Evolutionary conservation across 92 coral and sea anemone species (phyloP).

Genomic region (Zoanthus sociatus): DNA sequence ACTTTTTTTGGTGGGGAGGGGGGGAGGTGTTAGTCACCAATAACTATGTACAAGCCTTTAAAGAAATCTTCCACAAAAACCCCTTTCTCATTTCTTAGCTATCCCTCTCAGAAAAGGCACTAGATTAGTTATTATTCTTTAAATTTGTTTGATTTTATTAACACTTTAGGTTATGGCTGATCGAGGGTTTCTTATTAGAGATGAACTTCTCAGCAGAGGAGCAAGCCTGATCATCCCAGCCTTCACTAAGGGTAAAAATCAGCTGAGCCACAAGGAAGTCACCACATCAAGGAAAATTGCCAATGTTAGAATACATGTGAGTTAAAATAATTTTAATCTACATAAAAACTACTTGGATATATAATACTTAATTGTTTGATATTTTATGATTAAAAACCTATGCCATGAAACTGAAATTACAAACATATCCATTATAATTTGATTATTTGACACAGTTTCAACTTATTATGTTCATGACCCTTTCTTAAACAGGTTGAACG

Average conservation of each 20-base stretch:
- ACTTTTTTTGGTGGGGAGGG: too few relatives aligned
- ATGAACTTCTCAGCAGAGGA: constrained; percentile 55
- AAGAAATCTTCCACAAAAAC: too few relatives aligned
- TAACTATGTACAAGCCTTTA: too few relatives aligned
- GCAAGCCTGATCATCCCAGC: constrained; percentile 58
- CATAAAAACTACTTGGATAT: not conserved
- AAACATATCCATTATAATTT: not conserved
- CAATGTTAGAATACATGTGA: constrained; percentile 60
- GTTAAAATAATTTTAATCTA: constrained; percentile 17
- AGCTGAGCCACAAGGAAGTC: constrained; percentile 52
- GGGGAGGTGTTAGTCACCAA: too few relatives aligned
- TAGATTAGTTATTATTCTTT: too few relatives aligned
- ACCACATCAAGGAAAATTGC: constrained; percentile 62
- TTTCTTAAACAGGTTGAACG: constrained; percentile 50
- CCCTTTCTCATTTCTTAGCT: too few relatives aligned
- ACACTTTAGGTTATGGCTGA: not conserved
- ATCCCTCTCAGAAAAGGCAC: too few relatives aligned
- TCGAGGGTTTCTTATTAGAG: constrained; percentile 41
- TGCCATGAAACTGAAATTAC: not conserved
- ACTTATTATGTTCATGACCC: not conserved
- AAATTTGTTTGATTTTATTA: not conserved
- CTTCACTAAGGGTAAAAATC: constrained; percentile 59
- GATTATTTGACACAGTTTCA: not conserved
- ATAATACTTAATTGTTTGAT: too few relatives aligned
- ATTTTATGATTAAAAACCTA: too few relatives aligned